Evolutionary conservation across 2,113 vertebrate species (phyloP).

Genomic region (Hemibagrus wyckioides): DNA sequence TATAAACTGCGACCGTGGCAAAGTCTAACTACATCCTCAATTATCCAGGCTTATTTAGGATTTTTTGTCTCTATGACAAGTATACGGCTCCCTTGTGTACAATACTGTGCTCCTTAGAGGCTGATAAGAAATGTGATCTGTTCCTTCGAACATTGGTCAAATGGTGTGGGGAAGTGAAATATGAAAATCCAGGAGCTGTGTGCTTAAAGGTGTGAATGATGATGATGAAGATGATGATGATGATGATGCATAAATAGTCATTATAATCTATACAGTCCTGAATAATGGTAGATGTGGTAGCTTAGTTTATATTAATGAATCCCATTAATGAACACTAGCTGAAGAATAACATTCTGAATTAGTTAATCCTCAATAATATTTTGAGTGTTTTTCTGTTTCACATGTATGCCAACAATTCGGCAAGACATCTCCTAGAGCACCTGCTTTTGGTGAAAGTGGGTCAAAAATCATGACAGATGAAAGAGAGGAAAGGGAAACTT

Average conservation of each 20-base stretch:
- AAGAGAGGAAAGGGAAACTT: constrained; percentile 24
- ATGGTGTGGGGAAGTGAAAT: background rate
- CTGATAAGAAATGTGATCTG: background rate
- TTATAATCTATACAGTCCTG: background rate
- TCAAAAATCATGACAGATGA: constrained; percentile 34
- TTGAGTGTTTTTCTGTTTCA: background rate
- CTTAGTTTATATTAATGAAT: background rate
- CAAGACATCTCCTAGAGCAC: constrained; percentile 22
- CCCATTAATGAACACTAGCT: background rate
- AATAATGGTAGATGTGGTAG: background rate
- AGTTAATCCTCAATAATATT: background rate
- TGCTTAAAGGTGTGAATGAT: background rate
- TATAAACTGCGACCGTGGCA: constrained; percentile 29
- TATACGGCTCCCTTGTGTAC: constrained; percentile 19
- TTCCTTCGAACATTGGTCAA: background rate
- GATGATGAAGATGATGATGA: background rate
- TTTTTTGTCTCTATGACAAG: constrained; percentile 4
- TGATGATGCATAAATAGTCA: background rate
- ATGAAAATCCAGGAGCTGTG: background rate
- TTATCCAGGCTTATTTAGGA: constrained; percentile 34
- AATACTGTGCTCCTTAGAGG: background rate
- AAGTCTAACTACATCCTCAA: constrained; percentile 18
- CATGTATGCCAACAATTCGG: background rate
- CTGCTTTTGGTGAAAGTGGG: constrained; percentile 29
- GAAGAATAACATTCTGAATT: background rate